Conservation (phyloP, 2,888 invertebrate genomes). For the Amorpha juglandis region DNA sequence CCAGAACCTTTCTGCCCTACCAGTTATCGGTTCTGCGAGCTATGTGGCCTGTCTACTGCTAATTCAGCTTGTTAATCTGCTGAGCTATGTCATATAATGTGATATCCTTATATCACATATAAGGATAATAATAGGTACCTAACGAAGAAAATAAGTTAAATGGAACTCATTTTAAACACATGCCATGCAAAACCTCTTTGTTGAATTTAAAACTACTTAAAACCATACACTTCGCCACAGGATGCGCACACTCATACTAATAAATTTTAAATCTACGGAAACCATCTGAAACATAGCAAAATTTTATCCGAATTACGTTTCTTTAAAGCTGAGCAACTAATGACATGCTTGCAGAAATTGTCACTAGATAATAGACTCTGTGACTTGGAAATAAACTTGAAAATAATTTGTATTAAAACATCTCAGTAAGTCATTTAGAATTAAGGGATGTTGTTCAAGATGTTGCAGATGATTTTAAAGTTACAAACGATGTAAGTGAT, state of each 20-base stretch:
- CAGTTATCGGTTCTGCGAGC: too few species aligned
- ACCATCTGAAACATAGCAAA: slow-evolving; percentile 74
- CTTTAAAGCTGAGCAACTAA: slow-evolving; percentile 43
- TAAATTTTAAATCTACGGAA: slow-evolving; percentile 77
- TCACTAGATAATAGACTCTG: slow-evolving; percentile 52
- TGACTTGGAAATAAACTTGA: slow-evolving; percentile 39
- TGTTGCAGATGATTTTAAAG: slow-evolving; percentile 61
- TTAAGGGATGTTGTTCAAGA: slow-evolving; percentile 79
- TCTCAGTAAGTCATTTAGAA: slow-evolving; percentile 71
- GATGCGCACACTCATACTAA: slow-evolving; percentile 38
- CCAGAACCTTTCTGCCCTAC: too few species aligned
- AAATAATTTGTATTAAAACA: slow-evolving; percentile 55
- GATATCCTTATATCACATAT: too few species aligned
- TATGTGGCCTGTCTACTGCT: too few species aligned
- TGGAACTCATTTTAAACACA: not conserved
- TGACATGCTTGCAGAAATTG: slow-evolving; percentile 46
- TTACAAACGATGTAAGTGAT: slow-evolving; percentile 48
- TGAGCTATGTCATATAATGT: too few species aligned
- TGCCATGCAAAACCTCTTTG: slow-evolving; percentile 18
- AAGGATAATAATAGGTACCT: not conserved
- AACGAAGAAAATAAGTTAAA: not conserved
- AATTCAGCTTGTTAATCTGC: too few species aligned
- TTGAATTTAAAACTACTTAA: slow-evolving; percentile 33
- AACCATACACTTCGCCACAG: slow-evolving; percentile 48
- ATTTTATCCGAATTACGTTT: slow-evolving; percentile 62